Conservation (phyloP, 2,113 vertebrate species). For the Sinocyclocheilus anophthalmus region DNA sequence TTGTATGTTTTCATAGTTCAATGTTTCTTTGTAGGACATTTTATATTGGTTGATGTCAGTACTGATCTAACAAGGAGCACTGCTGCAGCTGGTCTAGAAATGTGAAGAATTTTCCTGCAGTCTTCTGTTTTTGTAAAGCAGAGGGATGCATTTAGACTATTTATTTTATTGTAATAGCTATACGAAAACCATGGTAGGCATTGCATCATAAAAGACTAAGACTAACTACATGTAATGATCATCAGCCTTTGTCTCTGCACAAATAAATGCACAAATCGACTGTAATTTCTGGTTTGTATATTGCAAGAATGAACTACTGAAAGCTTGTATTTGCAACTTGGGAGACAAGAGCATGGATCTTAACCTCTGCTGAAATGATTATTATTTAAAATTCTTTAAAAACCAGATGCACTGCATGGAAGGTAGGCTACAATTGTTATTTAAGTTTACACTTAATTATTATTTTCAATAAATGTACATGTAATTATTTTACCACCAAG, state of each 20-base stretch:
- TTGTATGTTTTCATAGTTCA: constrained; percentile 36
- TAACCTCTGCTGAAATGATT: constrained; percentile 16
- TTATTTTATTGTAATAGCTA: constrained; percentile 21
- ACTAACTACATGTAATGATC: not conserved
- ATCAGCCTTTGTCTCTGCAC: constrained; percentile 7
- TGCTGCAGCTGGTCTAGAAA: constrained; percentile 6
- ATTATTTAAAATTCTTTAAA: not conserved
- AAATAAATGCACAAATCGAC: not conserved
- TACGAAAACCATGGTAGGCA: not conserved
- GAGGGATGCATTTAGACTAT: not conserved
- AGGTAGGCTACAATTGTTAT: not conserved
- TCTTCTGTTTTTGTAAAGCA: constrained; percentile 1
- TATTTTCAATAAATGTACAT: constrained; percentile 6
- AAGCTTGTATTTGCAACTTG: constrained; percentile 17
- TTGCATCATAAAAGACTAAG: not conserved
- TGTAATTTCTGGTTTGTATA: not conserved
- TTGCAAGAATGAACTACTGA: not conserved
- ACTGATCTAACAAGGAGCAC: constrained; percentile 3
- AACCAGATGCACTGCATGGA: constrained; percentile 11
- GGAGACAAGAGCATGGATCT: constrained; percentile 15
- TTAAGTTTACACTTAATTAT: constrained; percentile 25
- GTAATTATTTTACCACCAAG: not conserved
- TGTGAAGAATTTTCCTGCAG: constrained; percentile 8
- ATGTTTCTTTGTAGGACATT: constrained; percentile 5
- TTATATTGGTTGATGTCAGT: not conserved